phyloP scores from a whole-genome alignment of 2,797 vertebrate genomes.

The Darevskia nairensis region DNA sequence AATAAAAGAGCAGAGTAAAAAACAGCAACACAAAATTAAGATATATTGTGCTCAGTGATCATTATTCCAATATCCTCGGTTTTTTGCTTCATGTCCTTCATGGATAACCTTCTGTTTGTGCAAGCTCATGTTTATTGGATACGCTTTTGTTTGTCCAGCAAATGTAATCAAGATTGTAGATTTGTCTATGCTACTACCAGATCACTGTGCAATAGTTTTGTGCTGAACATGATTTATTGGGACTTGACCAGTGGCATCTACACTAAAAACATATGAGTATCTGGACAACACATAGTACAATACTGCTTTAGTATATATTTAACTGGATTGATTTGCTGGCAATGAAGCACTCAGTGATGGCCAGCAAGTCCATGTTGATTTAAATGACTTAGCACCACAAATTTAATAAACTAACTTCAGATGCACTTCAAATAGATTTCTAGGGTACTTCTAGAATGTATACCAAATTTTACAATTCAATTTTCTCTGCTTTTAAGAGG shows the following conservation, averaged over 20 bases:
- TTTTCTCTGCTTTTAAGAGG: background rate
- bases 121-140: background rate
- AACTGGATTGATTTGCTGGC: background rate
- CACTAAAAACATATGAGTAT: background rate
- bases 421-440: background rate
- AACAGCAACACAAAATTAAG: background rate
- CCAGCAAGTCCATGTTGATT: background rate
- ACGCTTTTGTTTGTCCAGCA: background rate
- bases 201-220: background rate
- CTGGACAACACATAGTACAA: background rate
- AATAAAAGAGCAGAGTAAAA: background rate
- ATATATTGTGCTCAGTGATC: background rate
- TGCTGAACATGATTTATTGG: slow-evolving; percentile 14
- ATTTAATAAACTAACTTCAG: background rate
- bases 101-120: background rate
- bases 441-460: background rate
- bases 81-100: background rate
- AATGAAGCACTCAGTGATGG: background rate
- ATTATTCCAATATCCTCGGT: background rate
- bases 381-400: background rate
- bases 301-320: background rate
- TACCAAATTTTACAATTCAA: background rate
- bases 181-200: background rate
- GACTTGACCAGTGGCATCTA: background rate
- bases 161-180: background rate